Evolutionary conservation across 1,140 invertebrate genomes (phyloP).

Genomic region (Amphibalanus amphitrite): DNA sequence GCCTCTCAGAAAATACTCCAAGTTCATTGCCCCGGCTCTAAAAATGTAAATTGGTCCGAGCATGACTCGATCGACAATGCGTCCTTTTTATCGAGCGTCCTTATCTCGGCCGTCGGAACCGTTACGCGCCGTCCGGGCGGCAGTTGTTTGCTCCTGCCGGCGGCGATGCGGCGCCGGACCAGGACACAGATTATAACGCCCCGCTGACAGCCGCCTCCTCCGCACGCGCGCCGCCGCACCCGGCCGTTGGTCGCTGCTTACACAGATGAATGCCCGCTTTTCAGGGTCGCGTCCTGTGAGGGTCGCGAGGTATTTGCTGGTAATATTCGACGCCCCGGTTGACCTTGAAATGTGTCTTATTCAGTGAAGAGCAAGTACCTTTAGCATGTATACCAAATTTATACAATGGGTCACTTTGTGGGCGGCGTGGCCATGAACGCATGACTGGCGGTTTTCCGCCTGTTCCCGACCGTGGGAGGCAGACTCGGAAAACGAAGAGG

Average conservation of each 20-base stretch:
- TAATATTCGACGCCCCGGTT: background rate
- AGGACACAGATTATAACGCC: background rate
- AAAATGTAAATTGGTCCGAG: background rate
- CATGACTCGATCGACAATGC: background rate
- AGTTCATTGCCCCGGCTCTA: constrained; percentile 1
- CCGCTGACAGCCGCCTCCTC: background rate
- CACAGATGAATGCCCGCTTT: background rate
- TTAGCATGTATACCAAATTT: constrained; percentile 2
- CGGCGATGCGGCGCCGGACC: too few relatives aligned
- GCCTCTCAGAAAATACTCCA: background rate
- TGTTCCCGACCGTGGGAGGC: background rate
- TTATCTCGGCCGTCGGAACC: background rate
- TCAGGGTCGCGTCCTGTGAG: background rate
- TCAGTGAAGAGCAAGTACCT: constrained; percentile 1
- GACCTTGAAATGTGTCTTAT: constrained; percentile 1
- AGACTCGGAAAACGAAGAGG: background rate
- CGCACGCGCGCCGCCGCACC: too few relatives aligned
- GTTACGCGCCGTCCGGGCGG: background rate
- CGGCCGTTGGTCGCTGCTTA: background rate
- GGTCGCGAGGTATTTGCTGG: background rate
- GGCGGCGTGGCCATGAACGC: too few relatives aligned
- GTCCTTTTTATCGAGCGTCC: background rate
- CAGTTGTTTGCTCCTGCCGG: background rate
- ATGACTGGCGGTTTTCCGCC: background rate
- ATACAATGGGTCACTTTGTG: background rate